Percentiles rank a stretch among this genome's conserved stretches.
phyloP scores from a whole-genome alignment of 2,113 vertebrate species.

The Malurus cyaneus region DNA sequence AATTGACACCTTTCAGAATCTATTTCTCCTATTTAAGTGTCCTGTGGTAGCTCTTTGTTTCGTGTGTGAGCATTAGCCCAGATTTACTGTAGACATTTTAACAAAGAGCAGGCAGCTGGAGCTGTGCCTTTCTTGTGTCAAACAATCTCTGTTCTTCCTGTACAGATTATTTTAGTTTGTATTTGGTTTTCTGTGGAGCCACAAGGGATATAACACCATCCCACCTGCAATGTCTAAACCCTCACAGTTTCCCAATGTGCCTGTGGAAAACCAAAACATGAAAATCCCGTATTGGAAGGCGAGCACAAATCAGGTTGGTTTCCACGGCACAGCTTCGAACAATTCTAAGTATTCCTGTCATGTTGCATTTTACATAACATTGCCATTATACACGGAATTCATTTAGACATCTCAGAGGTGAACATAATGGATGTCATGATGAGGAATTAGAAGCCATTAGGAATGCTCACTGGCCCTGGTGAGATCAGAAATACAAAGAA shows the following conservation, averaged over 20 bases:
- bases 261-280: background rate
- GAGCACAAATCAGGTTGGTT: background rate
- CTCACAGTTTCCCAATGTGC: background rate
- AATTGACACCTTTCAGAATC: constrained; percentile 60
- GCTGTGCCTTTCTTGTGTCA: constrained; percentile 25
- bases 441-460: constrained; percentile 50
- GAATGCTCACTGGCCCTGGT: constrained; percentile 10
- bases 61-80: constrained; percentile 29
- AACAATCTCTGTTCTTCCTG: background rate
- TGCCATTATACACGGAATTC: background rate
- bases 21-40: constrained; percentile 45
- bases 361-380: constrained; percentile 54
- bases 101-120: constrained; percentile 55
- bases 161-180: constrained; percentile 4
- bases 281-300: background rate
- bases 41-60: constrained; percentile 57
- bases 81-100: constrained; percentile 41
- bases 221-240: background rate
- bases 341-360: constrained; percentile 50
- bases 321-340: background rate
- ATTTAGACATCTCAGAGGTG: constrained; percentile 47
- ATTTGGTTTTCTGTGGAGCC: constrained; percentile 8
- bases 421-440: constrained; percentile 37
- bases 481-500: constrained; percentile 48
- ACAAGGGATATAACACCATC: background rate